These are phyloP conservation scores for Apostichopus parvimensis DNA, from an alignment of 35 echinoderm and acorn worm species.

Conservation along the genomic window DNA sequence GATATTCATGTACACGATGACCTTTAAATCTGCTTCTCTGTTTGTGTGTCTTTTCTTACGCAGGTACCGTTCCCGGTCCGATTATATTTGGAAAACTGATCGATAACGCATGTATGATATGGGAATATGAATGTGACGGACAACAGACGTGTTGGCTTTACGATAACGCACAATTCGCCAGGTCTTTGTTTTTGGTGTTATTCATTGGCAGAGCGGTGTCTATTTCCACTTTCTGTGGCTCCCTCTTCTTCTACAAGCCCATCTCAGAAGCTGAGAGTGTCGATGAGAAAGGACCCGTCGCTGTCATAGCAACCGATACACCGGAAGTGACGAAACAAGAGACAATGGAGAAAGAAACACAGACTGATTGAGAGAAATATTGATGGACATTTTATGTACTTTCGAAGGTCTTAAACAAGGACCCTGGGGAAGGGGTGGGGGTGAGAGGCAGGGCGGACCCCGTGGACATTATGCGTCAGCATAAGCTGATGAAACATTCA, in stretches of 20 bases:
- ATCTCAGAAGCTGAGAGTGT: background rate
- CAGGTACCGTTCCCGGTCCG: slow-evolving; percentile 76
- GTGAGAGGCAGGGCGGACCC: no score
- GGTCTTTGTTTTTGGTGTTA: slow-evolving; percentile 41
- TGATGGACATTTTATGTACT: no score
- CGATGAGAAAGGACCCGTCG: background rate
- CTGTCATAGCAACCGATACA: background rate
- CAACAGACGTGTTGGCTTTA: slow-evolving; percentile 73
- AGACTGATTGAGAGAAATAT: background rate
- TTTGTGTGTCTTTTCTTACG: background rate
- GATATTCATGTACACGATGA: no score
- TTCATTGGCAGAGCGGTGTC: slow-evolving; percentile 27
- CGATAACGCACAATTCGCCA: slow-evolving; percentile 61
- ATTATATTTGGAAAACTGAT: slow-evolving; percentile 76
- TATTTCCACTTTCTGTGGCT: slow-evolving; percentile 11
- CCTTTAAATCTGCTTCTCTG: no score
- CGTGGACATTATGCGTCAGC: no score
- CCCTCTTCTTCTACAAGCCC: slow-evolving; percentile 28
- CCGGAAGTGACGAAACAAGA: background rate
- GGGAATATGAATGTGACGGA: slow-evolving; percentile 68
- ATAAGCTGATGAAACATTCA: no score
- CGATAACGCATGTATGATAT: slow-evolving; percentile 77
- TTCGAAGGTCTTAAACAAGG: no score
- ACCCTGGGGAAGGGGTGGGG: no score
- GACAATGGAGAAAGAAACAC: background rate